Evolutionary conservation across 2,113 vertebrate species (phyloP).

Genomic region (Motacilla tschutschensis): DNA sequence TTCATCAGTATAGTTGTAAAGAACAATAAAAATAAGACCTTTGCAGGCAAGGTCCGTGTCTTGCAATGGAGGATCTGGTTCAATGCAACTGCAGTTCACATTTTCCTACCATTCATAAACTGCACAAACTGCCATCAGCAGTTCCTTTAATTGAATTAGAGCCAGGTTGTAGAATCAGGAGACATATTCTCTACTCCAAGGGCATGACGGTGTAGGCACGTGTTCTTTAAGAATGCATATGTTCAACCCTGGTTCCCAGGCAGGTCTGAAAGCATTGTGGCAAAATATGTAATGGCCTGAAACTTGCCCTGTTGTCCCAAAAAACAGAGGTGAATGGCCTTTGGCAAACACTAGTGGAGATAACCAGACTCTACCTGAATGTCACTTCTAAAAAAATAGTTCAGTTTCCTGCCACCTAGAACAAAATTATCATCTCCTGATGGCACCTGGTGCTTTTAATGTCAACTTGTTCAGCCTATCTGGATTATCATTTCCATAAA

Average conservation of each 20-base stretch:
- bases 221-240: background rate
- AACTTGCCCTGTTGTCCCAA: background rate
- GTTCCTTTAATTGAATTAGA: slow-evolving; percentile 37
- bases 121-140: background rate
- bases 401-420: background rate
- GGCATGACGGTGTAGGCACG: background rate
- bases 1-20: background rate
- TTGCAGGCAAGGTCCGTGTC: background rate
- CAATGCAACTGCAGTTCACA: background rate
- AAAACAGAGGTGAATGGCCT: background rate
- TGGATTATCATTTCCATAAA: background rate
- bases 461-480: background rate
- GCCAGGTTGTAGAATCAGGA: background rate
- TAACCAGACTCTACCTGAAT: background rate
- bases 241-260: background rate
- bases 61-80: background rate
- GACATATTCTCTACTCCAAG: background rate
- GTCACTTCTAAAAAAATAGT: background rate
- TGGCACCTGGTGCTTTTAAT: background rate
- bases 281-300: background rate
- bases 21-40: background rate
- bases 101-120: slow-evolving; percentile 37
- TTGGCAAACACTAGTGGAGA: background rate
- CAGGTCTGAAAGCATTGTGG: background rate
- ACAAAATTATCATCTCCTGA: background rate